Evolutionary conservation across 2,113 vertebrate species (phyloP), one percentile per base, ranked within the genome.

Genomic region (Podarcis raffonei): DNA sequence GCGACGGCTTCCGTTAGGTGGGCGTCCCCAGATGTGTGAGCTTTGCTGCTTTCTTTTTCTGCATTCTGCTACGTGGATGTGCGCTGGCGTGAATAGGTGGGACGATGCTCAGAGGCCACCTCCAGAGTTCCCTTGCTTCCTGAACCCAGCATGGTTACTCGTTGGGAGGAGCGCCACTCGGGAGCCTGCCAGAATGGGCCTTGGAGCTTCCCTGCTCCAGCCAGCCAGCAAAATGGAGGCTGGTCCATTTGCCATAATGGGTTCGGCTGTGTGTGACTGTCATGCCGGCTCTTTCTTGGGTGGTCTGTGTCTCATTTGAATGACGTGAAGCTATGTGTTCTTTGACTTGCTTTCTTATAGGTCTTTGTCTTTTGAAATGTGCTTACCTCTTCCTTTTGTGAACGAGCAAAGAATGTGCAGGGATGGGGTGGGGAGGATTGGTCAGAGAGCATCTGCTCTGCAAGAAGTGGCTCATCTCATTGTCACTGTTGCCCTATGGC

Each of bases 301-400:
- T 65, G 5, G 23, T 37, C 37, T 68, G 30, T 65, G 53, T 78
- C n/a, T 30, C 76, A 88, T 81, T 39, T 89, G 65, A 84, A 57
- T 91, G 91, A 85, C 91, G 83, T 92, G 90, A 90, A 86, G 84
- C 0, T 1, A 92, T 92, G 72, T 90, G 88, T 88, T 92, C 91
- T 93, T 88, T 93, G 90, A 84, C 86, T 93, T 91, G 92, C 68
- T 92, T 93, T 91, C 89, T 92, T 90, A 86, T 83, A 88, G 86
- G 89, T 85, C 90, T 93, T 94, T 94, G 89, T 83, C 92, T 96
- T 94, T 93, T 88, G 85, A 87, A 88, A 94, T 92, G 91, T 95
- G 88, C 87, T 92, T 91, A 89, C 85, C 89, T 86, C 71, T 59
- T 62, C 72, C 84, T 90, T 25, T n/a, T 84, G 85, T 90, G 93